phyloP scores from a whole-genome alignment of 2,113 vertebrate genomes.

The Vombatus ursinus region DNA sequence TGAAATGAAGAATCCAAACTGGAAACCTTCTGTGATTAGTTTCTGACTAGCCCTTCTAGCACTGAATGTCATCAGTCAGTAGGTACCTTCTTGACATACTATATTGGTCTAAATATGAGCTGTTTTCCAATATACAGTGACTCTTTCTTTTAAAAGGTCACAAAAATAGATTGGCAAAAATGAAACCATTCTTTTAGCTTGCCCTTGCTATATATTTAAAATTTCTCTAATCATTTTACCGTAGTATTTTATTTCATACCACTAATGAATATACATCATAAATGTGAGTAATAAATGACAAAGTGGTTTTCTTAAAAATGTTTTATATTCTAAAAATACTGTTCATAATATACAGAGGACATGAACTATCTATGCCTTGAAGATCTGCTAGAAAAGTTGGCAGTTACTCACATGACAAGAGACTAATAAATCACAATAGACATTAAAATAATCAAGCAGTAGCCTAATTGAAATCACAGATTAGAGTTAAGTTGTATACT shows the following conservation, averaged over 20 bases:
- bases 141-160: background rate
- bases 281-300: background rate
- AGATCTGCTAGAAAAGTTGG: background rate
- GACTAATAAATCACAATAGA: background rate
- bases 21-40: background rate
- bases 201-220: background rate
- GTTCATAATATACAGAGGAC: background rate
- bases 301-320: background rate
- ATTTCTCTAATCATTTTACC: conserved; percentile 3
- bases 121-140: background rate
- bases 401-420: background rate
- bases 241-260: background rate
- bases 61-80: background rate
- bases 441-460: background rate
- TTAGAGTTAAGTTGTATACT: background rate
- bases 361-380: background rate
- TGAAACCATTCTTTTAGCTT: background rate
- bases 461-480: background rate
- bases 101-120: background rate
- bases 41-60: conserved; percentile 8
- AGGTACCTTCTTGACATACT: background rate
- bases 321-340: background rate
- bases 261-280: background rate
- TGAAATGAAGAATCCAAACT: conserved; percentile 13
- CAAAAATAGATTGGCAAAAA: conserved; percentile 17